These are phyloP conservation scores for Xylocopa sonorina DNA, from an alignment of 1,140 invertebrate genomes.

Conservation along the genomic window DNA sequence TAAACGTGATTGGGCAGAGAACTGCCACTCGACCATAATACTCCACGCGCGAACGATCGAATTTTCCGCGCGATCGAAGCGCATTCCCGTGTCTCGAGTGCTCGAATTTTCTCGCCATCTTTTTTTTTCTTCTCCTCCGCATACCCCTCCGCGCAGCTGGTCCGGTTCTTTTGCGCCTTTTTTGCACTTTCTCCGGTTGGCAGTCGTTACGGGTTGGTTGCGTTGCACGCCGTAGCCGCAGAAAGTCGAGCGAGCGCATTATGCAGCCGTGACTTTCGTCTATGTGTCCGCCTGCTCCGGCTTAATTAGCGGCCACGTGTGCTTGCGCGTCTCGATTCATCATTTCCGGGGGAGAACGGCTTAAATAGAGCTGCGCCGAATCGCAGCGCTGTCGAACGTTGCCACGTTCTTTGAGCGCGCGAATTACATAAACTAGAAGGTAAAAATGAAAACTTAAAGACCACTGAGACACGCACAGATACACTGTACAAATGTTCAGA, in stretches of 20 bases:
- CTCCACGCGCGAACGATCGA: neutral
- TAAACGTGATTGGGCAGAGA: neutral
- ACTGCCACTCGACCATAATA: neutral
- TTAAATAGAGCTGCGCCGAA: conserved; percentile 2
- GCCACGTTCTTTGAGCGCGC: no score
- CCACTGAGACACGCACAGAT: no score
- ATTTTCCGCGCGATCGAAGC: neutral
- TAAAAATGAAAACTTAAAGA: no score
- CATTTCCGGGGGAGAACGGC: conserved; percentile 27
- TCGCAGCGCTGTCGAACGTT: no score
- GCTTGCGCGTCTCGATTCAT: conserved; percentile 15
- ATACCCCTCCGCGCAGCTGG: no score
- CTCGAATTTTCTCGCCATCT: neutral
- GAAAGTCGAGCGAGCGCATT: conserved; percentile 42
- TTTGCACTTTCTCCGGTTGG: conserved; percentile 30
- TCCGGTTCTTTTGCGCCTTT: no score
- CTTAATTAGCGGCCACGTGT: conserved; percentile 42
- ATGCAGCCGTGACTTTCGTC: conserved; percentile 54
- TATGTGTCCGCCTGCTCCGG: conserved; percentile 13
- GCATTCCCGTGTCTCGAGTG: neutral
- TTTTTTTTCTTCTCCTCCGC: neutral
- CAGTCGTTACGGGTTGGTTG: conserved; percentile 22
- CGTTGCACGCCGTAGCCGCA: conserved; percentile 29
- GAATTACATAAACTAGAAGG: no score
- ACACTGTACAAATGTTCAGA: no score